A percentile compares a stretch with the other conserved stretches of the same genome.
Evolutionary conservation across 35 echinoderm and acorn worm genomes (phyloP).

Genomic region (Patiria miniata): DNA sequence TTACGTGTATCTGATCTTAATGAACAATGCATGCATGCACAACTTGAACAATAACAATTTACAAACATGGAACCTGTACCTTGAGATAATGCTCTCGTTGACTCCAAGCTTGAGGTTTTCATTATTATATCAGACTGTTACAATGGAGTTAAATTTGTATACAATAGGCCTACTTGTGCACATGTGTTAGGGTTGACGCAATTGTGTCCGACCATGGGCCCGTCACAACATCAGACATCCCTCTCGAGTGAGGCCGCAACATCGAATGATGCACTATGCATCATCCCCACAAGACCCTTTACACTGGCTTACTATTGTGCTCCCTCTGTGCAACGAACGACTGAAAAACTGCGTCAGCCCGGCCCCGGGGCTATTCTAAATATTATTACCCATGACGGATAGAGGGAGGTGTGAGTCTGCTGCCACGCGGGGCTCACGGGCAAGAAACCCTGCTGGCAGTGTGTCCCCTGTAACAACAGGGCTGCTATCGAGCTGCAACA

Average conservation of each 20-base stretch:
- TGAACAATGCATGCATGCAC: too few relatives aligned
- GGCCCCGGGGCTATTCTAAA: conserved; percentile 19
- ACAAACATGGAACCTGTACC: neutral
- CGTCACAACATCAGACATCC: too few relatives aligned
- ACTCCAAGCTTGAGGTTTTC: neutral
- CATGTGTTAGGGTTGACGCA: too few relatives aligned
- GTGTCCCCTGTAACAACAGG: neutral
- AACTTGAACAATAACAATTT: too few relatives aligned
- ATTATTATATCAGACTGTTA: neutral
- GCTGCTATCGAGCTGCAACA: too few relatives aligned
- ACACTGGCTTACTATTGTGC: neutral
- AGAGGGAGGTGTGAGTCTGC: conserved; percentile 11
- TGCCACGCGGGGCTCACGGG: neutral
- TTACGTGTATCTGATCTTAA: too few relatives aligned
- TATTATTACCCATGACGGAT: conserved; percentile 17
- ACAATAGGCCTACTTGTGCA: too few relatives aligned
- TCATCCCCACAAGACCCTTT: neutral
- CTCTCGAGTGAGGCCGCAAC: too few relatives aligned
- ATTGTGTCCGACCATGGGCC: too few relatives aligned
- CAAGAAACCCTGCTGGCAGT: neutral
- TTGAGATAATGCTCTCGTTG: conserved; percentile 1
- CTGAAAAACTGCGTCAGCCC: neutral
- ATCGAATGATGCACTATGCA: conserved; percentile 8
- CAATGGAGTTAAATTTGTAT: too few relatives aligned
- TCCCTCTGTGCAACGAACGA: neutral